Evolutionary conservation across 2,113 vertebrate genomes (phyloP), one percentile per base, ranked within the genome.

Genomic region (Cinclus mexicanus): DNA sequence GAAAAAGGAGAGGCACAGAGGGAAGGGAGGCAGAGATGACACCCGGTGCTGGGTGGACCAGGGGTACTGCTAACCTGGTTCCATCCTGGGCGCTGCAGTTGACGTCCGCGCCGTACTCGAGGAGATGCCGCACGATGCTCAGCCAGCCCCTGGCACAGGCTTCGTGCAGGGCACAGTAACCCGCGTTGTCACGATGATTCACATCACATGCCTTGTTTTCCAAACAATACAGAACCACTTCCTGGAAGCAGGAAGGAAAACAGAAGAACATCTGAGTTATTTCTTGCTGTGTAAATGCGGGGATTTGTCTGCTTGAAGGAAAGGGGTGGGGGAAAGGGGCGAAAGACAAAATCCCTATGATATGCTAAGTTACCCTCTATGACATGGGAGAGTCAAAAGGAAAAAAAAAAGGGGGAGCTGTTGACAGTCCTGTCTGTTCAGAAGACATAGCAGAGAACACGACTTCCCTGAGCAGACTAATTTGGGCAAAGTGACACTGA

Each of bases 61-160:
- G 37, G 16, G 89, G 63, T 39, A 83, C 46, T 49, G 75, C 94
- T 84, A 44, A 99, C 99, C 99, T 99, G 96, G 99, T 99, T 93
- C 99, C 99, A 63, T 99, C 99, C 97, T 99, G 99, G 14, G 99
- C 99, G 17, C 99, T 99, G 98, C 99, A 99, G 98, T 99, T 99
- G 63, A 99, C 98, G 25, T 99, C 98, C 2, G 99, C 99, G 21
- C 99, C 99, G 16, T 99, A 98, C 91, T 98, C 98, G 5, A 99
- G 98, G 92, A 99, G 98, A 95, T 99, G 99, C 57, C 98, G 98
- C 46, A 98, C 98, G 47, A 99, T 99, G 82, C 97, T 98, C 93
- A 99, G 98, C 99, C 99, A 99, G 89, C 99, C 99, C 23, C 98
- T 97, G 17, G 99, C 99, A 87, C 99, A 99, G 70, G 99, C 99